phyloP scores from a whole-genome alignment of 2,888 invertebrate genomes.

The Eupithecia tripunctaria region DNA sequence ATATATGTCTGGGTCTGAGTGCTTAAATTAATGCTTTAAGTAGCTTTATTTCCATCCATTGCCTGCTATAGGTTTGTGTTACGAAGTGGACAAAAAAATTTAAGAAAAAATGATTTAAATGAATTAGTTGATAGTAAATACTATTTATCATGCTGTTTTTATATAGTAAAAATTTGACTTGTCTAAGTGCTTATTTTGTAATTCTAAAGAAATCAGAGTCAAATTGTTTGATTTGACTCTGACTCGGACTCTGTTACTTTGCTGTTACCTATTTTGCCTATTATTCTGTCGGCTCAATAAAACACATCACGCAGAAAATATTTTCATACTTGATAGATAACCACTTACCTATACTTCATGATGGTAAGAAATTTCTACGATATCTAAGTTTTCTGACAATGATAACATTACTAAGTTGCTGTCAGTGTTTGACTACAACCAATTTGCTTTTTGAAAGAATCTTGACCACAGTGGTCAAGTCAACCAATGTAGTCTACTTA shows the following conservation, averaged over 20 bases:
- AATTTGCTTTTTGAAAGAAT: background rate
- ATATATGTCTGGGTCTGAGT: slow-evolving; percentile 1
- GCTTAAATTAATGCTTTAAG: background rate
- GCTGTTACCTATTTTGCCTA: background rate
- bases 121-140: no score
- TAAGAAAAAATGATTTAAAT: no score
- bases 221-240: no score
- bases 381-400: background rate
- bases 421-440: background rate
- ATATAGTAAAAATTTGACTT: no score
- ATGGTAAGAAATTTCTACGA: background rate
- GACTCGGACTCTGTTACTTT: no score
- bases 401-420: background rate
- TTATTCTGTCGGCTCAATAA: no score
- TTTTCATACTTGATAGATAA: background rate
- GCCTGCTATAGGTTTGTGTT: no score
- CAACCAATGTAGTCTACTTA: background rate
- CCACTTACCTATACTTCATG: background rate
- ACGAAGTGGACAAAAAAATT: no score
- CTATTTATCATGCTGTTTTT: no score
- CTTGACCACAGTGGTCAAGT: no score
- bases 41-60: slow-evolving; percentile 16
- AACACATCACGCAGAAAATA: background rate
- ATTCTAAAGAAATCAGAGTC: no score
- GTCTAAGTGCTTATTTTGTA: no score